A percentile compares a stretch with the other conserved stretches of the same genome.
Evolutionary conservation across 2,113 vertebrate species (phyloP).

Genomic region (Odocoileus virginianus): DNA sequence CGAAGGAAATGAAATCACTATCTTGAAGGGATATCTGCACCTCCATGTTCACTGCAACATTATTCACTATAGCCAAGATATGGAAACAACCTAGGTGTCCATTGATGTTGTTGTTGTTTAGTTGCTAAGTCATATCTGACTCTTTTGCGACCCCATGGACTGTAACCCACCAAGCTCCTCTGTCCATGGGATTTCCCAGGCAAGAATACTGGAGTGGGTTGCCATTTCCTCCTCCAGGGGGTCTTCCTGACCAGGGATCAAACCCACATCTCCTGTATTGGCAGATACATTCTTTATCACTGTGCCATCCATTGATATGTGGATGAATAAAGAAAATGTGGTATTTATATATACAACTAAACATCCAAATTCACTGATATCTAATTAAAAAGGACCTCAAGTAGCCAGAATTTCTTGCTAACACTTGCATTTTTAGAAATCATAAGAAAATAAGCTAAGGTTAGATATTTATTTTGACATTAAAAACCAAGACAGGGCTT

Average conservation of each 20-base stretch:
- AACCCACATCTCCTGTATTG: neutral
- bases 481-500: neutral
- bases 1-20: neutral
- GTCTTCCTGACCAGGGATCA: neutral
- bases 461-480: constrained; percentile 14
- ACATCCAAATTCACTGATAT: neutral
- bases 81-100: neutral
- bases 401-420: neutral
- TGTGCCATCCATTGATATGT: neutral
- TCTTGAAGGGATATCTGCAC: neutral
- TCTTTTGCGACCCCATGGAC: neutral
- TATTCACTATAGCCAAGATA: neutral
- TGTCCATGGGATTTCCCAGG: neutral
- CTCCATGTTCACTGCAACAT: neutral
- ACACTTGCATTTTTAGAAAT: constrained; percentile 5
- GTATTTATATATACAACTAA: neutral
- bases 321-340: neutral
- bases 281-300: neutral
- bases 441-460: constrained; percentile 2
- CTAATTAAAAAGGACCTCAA: neutral
- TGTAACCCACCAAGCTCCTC: neutral
- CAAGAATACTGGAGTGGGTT: neutral
- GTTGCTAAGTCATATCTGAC: neutral
- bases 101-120: neutral
- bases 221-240: neutral